Percentiles rank a stretch among this genome's conserved stretches.
Evolutionary conservation across 2,113 vertebrate genomes (phyloP).

Genomic region (Gymnorhina tibicen): DNA sequence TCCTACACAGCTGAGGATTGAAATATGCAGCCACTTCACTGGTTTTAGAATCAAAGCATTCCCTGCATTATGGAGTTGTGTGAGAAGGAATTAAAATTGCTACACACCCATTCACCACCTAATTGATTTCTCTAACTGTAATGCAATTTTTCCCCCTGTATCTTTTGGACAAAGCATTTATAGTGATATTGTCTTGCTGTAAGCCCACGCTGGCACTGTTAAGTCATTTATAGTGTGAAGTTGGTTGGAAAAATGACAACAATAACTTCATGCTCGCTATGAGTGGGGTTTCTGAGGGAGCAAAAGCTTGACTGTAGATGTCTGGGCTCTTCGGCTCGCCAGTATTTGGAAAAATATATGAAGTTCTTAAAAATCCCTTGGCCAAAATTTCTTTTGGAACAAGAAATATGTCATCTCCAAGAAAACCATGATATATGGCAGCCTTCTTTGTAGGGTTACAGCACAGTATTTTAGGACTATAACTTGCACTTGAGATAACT

Average conservation of each 20-base stretch:
- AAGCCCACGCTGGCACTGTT: neutral
- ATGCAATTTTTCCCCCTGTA: slow-evolving; percentile 57
- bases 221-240: neutral
- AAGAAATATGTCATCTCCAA: neutral
- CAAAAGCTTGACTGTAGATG: neutral
- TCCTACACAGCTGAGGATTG: slow-evolving; percentile 63
- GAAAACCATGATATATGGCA: neutral
- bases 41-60: slow-evolving; percentile 63
- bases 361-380: neutral
- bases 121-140: slow-evolving; percentile 74
- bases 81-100: slow-evolving; percentile 70
- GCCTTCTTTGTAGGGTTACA: neutral
- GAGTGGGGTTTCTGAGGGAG: neutral
- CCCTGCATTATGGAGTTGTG: slow-evolving; percentile 54
- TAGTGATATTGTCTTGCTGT: slow-evolving; percentile 26
- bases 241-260: neutral
- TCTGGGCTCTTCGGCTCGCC: rapidly evolving
- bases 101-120: slow-evolving; percentile 59
- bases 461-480: neutral
- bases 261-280: neutral
- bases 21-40: slow-evolving; percentile 67
- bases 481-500: neutral
- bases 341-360: neutral
- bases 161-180: slow-evolving; percentile 49
- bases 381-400: neutral